Evolutionary conservation across 1,140 invertebrate genomes (phyloP).

Genomic region (Pseudomyrmex flavicornis): DNA sequence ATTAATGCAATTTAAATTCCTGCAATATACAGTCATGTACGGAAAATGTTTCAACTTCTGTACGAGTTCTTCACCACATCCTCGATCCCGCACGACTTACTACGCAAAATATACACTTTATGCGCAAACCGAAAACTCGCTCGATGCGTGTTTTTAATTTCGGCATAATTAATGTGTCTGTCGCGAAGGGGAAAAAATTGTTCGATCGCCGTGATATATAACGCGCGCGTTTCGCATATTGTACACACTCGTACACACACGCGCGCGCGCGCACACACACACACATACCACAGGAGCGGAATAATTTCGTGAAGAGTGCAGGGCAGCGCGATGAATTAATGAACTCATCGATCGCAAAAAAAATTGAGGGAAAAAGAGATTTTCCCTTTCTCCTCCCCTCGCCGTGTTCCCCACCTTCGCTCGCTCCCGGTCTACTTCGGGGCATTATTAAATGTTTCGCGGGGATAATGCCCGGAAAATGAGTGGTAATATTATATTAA

Average conservation of each 20-base stretch:
- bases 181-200: conserved; percentile 15
- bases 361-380: conserved; percentile 17
- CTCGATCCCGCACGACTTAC: no score
- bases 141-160: conserved; percentile 48
- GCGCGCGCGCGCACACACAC: no score
- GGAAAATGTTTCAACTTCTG: no score
- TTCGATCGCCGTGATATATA: conserved; percentile 53
- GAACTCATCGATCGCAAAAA: conserved; percentile 50
- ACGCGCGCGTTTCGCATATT: conserved; percentile 18
- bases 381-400: no score
- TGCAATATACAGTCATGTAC: no score
- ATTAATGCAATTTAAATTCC: no score
- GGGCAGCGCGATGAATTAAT: conserved; percentile 56
- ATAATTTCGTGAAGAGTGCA: conserved; percentile 50
- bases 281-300: neutral
- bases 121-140: neutral
- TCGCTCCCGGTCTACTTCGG: conserved; percentile 10
- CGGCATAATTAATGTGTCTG: conserved; percentile 42
- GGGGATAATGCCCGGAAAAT: conserved; percentile 48
- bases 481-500: conserved; percentile 58
- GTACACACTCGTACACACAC: neutral
- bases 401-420: neutral
- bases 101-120: no score
- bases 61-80: no score
- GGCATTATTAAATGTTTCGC: conserved; percentile 43